Base-by-base conservation (phyloP, 2,797 vertebrate genomes). In the Rhabdomys pumilio region DNA sequence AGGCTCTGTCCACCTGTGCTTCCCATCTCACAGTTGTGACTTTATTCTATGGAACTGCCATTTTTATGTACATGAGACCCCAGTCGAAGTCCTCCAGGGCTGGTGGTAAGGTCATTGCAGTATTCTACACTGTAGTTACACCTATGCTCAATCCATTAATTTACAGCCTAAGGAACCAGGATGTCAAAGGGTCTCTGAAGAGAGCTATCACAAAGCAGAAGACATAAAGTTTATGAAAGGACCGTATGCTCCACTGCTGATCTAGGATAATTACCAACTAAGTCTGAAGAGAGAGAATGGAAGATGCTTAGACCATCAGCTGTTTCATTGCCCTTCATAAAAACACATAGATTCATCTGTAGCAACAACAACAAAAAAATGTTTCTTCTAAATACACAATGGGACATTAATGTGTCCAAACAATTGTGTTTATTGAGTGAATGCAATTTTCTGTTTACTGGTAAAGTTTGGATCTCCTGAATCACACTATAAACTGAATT, bases 1-100 rank as follows among this genome's bases (percentile, higher is more conserved):
- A 98, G 26, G 93, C 97, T 15, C 95, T 98, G 65, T 98, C 98
- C 65, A 98, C 98, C 38, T 98, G 98, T 73, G 97, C 96, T 1
- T 98, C 98, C 53, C 97, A 98, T 34, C 93, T 98, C 50, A 96
- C 20, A 2, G 95, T 95, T 53, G 98, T 98, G 1, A 79, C 89
- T 34, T 41, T 98, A 19, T 98, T 97, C 90, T 98, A 98, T 4
- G 98, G 98, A 41, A 97, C 98, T 10, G 91, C 90, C 80, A 97
- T 97, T 76, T 98, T 96, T 89, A 97, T 73, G 65, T 98, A 98
- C 89, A 96, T 98, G 98, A 96, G 97, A n/a, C 98, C 98, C 0
- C 95, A 80, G 34, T 82, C 96, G 0, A 95, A 96, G 73, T 94
- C 96, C 1, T 97, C 97, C 1, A 69, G 20, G 79, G 96, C 95